phyloP scores from a whole-genome alignment of 2,888 invertebrate species.

The Acleris holmiana region DNA sequence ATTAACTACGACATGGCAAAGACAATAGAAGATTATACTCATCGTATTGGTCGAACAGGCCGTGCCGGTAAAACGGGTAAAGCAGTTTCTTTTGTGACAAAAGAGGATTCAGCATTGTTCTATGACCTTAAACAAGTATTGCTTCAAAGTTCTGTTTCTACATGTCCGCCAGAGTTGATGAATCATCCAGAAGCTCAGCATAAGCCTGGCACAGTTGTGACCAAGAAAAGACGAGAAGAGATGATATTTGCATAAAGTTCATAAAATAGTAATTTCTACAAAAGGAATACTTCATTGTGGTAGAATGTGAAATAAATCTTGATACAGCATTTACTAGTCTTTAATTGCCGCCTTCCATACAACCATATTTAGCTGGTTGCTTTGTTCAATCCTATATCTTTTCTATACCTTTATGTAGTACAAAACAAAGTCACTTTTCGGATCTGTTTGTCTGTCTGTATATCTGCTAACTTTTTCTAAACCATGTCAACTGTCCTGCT shows the following conservation, averaged over 20 bases:
- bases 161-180: conserved; percentile 97
- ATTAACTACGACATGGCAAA: conserved; percentile 99
- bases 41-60: conserved; percentile 99
- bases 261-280: no score
- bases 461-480: no score
- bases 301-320: no score
- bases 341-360: no score
- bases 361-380: no score
- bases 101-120: conserved; percentile 97
- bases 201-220: conserved; percentile 97
- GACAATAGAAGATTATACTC: conserved; percentile 98
- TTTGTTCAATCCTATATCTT: no score
- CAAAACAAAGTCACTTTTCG: no score
- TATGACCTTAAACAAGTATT: conserved; percentile 98
- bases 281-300: no score
- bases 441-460: no score
- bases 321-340: background rate
- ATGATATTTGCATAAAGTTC: conserved; percentile 93
- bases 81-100: conserved; percentile 98
- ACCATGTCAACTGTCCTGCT: no score
- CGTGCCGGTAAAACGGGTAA: conserved; percentile 99
- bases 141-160: conserved; percentile 94
- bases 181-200: conserved; percentile 99
- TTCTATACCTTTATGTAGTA: no score
- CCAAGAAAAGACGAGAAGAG: conserved; percentile 96